Evolutionary conservation across 2,888 invertebrate genomes (phyloP), one percentile per base, ranked within the genome.

Genomic region (Calephelis perditalis): DNA sequence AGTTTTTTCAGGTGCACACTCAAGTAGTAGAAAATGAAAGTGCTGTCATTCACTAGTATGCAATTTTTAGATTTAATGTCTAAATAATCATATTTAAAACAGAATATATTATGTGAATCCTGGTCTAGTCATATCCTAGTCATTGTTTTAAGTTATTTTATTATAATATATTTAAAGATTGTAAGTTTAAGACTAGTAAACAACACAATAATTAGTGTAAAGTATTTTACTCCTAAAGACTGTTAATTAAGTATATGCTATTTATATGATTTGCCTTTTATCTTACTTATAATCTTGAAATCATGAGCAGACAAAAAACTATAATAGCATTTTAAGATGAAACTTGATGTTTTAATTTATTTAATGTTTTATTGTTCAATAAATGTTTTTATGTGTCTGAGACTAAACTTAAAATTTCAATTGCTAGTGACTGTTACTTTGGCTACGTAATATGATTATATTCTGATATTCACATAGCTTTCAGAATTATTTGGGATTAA

Each of bases 181-280:
- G 44, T 46, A 47, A 12, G 12, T 40, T 9, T 26, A 37, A 58
- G 4, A 10, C 12, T 56, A 15, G 49, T 40, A 8, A 49, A 12
- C 12, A 58, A 47, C 40, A 58, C 47, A 57, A 57, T 57, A 46
- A 47, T 49, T 9, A 58, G 35, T 46, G 15, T 57, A 56, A 56
- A 35, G 35, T 57, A 9, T 35, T 10, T 15, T 12, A n/a, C 12
- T 45, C 59, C 45, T 44, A 55, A 58, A 59, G 59, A 59, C 59
- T 59, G 45, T 59, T 44, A 43, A 43, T 45, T 43, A 36, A 55
- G 45, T 45, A 44, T 45, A 55, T 46, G 9, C 44, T 44, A 44
- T 52, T 15, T 12, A 37, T 37, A 8, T 54, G 26, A 49, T 57
- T 11, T 57, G 7, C 11, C 15, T 35, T 57, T 35, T 7, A 12